Evolutionary conservation across 2,888 invertebrate species (phyloP), one percentile per base, ranked within the genome.

Genomic region (Crematogaster levior): DNA sequence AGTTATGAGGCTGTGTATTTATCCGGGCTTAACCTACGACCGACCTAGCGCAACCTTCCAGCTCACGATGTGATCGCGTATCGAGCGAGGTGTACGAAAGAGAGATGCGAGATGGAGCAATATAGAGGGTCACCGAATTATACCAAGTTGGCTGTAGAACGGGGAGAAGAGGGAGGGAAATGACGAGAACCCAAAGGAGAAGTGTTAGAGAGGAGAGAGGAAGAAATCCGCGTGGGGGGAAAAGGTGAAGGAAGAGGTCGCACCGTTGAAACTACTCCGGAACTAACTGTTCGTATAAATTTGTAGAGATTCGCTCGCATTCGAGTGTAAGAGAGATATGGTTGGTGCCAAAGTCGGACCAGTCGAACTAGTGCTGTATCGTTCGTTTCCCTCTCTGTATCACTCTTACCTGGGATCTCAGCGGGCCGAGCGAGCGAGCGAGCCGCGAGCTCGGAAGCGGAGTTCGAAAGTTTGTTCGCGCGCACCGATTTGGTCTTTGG

Each of bases 321-420:
- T 92, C 92, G 91, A 91, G 92, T 91, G 92, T 92, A 88, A 91
- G 89, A 91, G 92, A 91, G 91, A 92, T 93, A 93, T 86, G 92
- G 85, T 73, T 24, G 74, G n/a, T 65, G 46, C 24, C 65, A 24
- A 65, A 63, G 40, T 66, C 40, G 37, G 48, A 63, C 63, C 80
- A 51, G 81, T 51, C 63, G 53, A 73, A 63, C 79, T 77, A 82
- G 70, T 51, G 24, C 43, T 65, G 65, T 73, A 72, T 83, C 73
- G 73, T 56, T 53, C 65, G 58, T n/a, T 70, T 27, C 65, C 56
- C 51, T 56, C 79, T 34, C n/a, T 27, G 12, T 60, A 21, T 53
- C 56, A 46, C 48, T 61, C 65, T 51, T 56, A 43, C 56, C 56
- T 48, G 18, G 21, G 21, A 27, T 21, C n/a, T 30, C 18, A 18